Percentiles rank a stretch among this genome's conserved stretches.
These are phyloP conservation scores for Eupithecia subfuscata DNA, from an alignment of 2,888 invertebrate genomes.

Conservation along the genomic window DNA sequence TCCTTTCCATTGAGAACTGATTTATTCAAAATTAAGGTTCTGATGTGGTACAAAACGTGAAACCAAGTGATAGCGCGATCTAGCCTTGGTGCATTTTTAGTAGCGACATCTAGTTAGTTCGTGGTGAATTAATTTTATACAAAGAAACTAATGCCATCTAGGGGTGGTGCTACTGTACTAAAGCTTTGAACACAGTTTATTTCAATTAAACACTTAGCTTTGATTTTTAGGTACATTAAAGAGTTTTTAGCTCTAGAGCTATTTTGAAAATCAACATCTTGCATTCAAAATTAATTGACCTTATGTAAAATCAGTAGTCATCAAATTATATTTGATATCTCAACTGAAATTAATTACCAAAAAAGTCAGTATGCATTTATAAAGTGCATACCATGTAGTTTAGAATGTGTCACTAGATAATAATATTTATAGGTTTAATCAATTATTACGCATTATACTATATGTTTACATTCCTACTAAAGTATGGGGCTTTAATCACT, in stretches of 20 bases:
- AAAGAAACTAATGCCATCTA: no score
- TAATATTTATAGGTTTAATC: constrained; percentile 51
- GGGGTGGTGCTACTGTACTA: no score
- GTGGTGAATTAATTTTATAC: no score
- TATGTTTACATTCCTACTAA: constrained; percentile 67
- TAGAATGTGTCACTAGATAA: constrained; percentile 67
- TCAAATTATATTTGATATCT: constrained; percentile 30
- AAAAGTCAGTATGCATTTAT: constrained; percentile 74
- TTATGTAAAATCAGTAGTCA: constrained; percentile 37
- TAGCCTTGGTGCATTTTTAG: no score
- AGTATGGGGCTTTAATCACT: constrained; percentile 51
- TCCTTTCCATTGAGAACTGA: no score
- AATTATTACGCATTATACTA: constrained; percentile 39
- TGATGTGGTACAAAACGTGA: no score
- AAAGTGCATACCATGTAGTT: constrained; percentile 68
- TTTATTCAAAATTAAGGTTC: no score
- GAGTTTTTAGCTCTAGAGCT: constrained; percentile 43
- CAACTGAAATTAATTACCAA: constrained; percentile 51
- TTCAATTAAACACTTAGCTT: no score
- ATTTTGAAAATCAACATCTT: constrained; percentile 26
- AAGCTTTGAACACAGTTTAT: no score
- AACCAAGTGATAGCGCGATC: no score
- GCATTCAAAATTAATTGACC: constrained; percentile 26
- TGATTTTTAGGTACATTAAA: constrained; percentile 58
- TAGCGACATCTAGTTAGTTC: no score